phyloP scores from a whole-genome alignment of 2,797 vertebrate genomes.

The Mionectes olivaceus region DNA sequence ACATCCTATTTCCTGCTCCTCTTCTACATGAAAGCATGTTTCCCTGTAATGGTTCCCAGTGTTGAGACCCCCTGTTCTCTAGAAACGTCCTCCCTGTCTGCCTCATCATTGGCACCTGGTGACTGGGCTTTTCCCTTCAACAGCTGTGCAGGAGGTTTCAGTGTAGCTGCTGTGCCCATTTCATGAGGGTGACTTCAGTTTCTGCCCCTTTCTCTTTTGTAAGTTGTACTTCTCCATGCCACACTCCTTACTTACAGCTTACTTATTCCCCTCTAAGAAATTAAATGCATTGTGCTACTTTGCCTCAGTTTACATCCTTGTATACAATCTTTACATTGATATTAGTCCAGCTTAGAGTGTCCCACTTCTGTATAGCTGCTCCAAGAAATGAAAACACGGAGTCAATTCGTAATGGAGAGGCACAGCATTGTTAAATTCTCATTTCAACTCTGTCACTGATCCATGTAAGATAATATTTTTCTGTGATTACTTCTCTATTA shows the following conservation, averaged over 20 bases:
- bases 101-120: neutral
- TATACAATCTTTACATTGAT: neutral
- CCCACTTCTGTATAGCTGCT: neutral
- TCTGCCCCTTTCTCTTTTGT: neutral
- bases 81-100: neutral
- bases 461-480: neutral
- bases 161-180: neutral
- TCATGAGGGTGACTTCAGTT: neutral
- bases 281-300: neutral
- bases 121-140: neutral
- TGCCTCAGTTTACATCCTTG: neutral
- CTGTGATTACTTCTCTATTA: neutral
- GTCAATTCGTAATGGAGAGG: neutral
- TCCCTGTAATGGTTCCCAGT: neutral
- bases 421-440: neutral
- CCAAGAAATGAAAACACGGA: neutral
- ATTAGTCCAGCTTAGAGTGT: neutral
- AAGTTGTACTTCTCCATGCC: neutral
- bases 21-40: neutral
- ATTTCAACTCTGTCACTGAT: neutral
- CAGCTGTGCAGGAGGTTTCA: neutral
- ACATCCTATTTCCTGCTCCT: slow-evolving; percentile 39
- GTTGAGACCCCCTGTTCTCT: neutral
- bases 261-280: neutral
- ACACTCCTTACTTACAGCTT: neutral